Percentiles rank a stretch among this genome's conserved stretches.
phyloP scores from a whole-genome alignment of 2,797 vertebrate genomes.

The Pangasius krempfi region DNA sequence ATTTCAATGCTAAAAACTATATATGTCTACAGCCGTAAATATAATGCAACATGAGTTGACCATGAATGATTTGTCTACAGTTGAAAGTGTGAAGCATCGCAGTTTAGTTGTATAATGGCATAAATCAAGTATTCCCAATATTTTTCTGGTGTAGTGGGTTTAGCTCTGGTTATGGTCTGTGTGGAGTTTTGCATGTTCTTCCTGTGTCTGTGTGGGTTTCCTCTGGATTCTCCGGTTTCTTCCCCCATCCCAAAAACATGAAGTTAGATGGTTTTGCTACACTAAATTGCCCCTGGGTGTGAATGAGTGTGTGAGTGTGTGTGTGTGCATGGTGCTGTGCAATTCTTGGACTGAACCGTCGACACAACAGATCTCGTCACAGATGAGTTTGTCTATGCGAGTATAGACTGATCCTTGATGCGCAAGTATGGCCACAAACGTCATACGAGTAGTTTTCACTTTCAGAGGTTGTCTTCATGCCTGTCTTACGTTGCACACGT shows the following conservation, averaged over 20 bases:
- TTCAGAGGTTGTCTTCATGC: no score
- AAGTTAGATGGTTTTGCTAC: neutral
- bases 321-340: neutral
- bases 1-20: neutral
- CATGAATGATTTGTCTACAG: neutral
- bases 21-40: neutral
- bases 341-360: no score
- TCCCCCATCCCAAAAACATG: neutral
- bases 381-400: no score
- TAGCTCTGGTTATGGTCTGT: neutral
- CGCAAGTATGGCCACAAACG: no score
- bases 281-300: neutral
- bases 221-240: neutral
- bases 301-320: neutral
- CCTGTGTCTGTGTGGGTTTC: slow-evolving; percentile 4
- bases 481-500: no score
- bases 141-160: neutral
- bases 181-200: neutral
- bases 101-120: neutral
- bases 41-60: neutral
- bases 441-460: no score
- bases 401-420: no score
- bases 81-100: neutral
- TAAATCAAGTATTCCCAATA: neutral
- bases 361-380: no score